Evolutionary conservation across 2,113 vertebrate genomes (phyloP).

Genomic region (Pycnonotus jocosus): DNA sequence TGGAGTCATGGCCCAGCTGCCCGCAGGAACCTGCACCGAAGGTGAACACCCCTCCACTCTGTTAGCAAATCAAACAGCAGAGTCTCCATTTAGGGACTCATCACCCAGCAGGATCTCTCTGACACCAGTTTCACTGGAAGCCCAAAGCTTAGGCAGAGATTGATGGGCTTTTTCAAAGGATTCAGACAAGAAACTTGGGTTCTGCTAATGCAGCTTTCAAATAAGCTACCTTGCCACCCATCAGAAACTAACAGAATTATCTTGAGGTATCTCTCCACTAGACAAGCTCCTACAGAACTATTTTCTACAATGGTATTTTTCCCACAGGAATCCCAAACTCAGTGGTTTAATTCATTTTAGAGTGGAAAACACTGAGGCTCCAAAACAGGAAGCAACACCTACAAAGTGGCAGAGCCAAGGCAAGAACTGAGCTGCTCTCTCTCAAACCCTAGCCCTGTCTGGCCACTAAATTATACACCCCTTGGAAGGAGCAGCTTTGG

Average conservation of each 20-base stretch:
- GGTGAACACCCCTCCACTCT: constrained; percentile 91
- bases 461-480: background rate
- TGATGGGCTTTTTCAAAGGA: background rate
- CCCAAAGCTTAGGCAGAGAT: background rate
- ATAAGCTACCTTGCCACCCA: background rate
- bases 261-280: background rate
- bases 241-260: background rate
- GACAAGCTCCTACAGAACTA: background rate
- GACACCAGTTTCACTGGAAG: background rate
- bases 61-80: constrained; percentile 56
- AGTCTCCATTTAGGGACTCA: constrained; percentile 40
- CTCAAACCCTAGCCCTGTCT: background rate
- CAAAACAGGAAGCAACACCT: background rate
- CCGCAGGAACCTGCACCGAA: constrained; percentile 86
- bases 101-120: background rate
- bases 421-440: background rate
- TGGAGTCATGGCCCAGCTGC: constrained; percentile 88
- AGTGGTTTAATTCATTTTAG: background rate
- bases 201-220: background rate
- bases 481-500: background rate
- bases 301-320: background rate
- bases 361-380: background rate
- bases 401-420: background rate
- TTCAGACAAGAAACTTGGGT: background rate
- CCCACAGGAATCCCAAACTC: background rate